Conservation (phyloP, 2,797 vertebrate genomes). For the Karalla daura region DNA sequence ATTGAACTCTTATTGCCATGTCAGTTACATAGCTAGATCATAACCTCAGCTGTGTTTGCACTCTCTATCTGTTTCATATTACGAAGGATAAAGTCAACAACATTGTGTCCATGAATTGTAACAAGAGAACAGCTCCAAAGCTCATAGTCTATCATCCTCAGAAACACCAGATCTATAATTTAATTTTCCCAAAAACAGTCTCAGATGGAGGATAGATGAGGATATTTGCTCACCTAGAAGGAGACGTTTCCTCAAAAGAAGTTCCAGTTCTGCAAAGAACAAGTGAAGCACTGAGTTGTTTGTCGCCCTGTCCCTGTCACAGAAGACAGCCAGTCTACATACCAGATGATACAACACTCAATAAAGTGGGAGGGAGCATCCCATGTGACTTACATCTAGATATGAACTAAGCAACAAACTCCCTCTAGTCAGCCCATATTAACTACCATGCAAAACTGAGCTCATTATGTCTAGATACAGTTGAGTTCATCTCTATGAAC, state of each 20-base stretch:
- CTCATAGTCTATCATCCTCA: rapidly evolving
- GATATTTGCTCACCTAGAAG: slow-evolving; percentile 40
- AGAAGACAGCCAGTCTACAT: background rate
- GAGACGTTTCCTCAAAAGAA: background rate
- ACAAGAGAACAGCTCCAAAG: background rate
- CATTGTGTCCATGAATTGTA: background rate
- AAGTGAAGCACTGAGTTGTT: background rate
- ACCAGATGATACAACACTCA: slow-evolving; percentile 14
- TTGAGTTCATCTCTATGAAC: too few relatives aligned
- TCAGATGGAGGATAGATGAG: background rate
- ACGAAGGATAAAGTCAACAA: background rate
- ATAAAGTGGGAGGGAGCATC: background rate
- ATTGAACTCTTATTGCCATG: too few relatives aligned
- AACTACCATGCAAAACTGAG: slow-evolving; percentile 47
- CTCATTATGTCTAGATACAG: too few relatives aligned
- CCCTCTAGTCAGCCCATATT: slow-evolving; percentile 21
- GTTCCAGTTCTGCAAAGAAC: background rate
- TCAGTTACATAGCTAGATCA: background rate
- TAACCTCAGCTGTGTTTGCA: background rate
- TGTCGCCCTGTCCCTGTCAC: background rate
- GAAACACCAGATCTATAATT: background rate
- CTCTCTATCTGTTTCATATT: background rate
- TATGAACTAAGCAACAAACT: background rate
- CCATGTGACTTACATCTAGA: background rate
- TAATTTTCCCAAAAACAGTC: background rate